phyloP scores from a whole-genome alignment of 1,140 invertebrate genomes.

The Drosophila lacteicornis region DNA sequence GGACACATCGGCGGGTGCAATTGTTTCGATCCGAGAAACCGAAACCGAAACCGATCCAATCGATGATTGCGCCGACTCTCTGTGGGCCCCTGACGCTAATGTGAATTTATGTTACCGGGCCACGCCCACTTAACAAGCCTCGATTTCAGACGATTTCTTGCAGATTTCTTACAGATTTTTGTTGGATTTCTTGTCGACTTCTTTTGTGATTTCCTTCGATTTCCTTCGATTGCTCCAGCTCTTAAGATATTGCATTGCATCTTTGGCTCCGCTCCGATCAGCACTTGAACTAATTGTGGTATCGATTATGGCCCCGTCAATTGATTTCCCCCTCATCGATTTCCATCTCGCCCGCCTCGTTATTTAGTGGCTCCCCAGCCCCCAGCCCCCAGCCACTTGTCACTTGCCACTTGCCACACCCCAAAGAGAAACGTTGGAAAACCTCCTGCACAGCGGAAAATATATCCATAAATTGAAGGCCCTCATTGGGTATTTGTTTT shows the following conservation, averaged over 20 bases:
- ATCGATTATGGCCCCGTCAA: slow-evolving; percentile 71
- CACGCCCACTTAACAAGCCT: slow-evolving; percentile 62
- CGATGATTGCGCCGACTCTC: slow-evolving; percentile 40
- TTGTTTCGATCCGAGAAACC: slow-evolving; percentile 30
- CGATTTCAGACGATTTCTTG: slow-evolving; percentile 14
- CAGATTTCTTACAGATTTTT: too few species aligned
- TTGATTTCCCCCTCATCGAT: slow-evolving; percentile 13
- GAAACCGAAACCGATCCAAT: slow-evolving; percentile 36
- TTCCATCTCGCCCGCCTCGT: slow-evolving; percentile 13
- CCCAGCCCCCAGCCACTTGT: slow-evolving; percentile 19
- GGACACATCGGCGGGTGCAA: slow-evolving; percentile 30
- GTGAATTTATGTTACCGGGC: slow-evolving; percentile 63
- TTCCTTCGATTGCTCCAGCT: slow-evolving; percentile 7
- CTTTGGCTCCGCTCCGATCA: slow-evolving; percentile 22
- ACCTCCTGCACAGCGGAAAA: background rate
- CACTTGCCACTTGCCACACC: slow-evolving; percentile 12
- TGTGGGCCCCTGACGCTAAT: slow-evolving; percentile 62
- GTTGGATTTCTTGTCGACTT: slow-evolving; percentile 9
- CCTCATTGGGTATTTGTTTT: too few species aligned
- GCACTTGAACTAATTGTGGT: slow-evolving; percentile 70
- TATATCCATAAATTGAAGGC: too few species aligned
- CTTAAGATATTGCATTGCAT: slow-evolving; percentile 62
- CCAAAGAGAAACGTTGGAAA: background rate
- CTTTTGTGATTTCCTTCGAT: slow-evolving; percentile 7
- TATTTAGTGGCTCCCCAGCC: slow-evolving; percentile 5